Evolutionary conservation across 2,797 vertebrate species (phyloP), one percentile per base, ranked within the genome.

Genomic region (Alosa sapidissima): DNA sequence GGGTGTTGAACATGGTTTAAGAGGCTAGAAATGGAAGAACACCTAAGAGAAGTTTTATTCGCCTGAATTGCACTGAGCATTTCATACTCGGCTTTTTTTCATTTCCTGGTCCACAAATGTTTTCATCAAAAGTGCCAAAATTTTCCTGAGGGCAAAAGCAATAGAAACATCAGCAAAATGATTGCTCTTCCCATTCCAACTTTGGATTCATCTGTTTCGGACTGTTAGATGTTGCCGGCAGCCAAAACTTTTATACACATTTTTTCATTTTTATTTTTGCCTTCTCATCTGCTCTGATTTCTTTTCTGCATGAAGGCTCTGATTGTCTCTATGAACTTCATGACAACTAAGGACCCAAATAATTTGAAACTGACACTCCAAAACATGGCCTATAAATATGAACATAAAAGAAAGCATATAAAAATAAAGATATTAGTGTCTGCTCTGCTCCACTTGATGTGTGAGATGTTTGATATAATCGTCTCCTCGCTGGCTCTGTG

Each of bases 241-340:
- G 72, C 36, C 81, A 82, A 16, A 78, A 8, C 16, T 78, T 78
- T 78, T 13, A 47, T 47, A n/a, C 1, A 78, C 72, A 78, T 78
- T 47, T 47, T 78, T 78, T 78, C 72, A 78, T 78, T 78, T 78
- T 78, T 47, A 47, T 60, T 86, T 86, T 83, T 85, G 58, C 14
- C 60, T 85, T 87, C 89, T 90, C 81, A 87, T 89, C 87, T 86
- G 86, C 65, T 81, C 41, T 10, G 72, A 5, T 49, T 89, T 89
- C 81, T 87, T 88, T 88, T 87, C 81, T 75, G 62, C 81, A 81
- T 45, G 21, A 2, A 75, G 72, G 87, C 86, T 58, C 41, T 28
- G 60, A 87, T 85, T 86, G 81, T 83, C 81, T 89, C 84, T 87
- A 83, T 82, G 60, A 87, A 84, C 84, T 49, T 82, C 24, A 72